Percentiles rank a stretch among this genome's conserved stretches.
These are phyloP conservation scores for Pelmatolapia mariae DNA, from an alignment of 2,113 vertebrate genomes.

Conservation along the genomic window DNA sequence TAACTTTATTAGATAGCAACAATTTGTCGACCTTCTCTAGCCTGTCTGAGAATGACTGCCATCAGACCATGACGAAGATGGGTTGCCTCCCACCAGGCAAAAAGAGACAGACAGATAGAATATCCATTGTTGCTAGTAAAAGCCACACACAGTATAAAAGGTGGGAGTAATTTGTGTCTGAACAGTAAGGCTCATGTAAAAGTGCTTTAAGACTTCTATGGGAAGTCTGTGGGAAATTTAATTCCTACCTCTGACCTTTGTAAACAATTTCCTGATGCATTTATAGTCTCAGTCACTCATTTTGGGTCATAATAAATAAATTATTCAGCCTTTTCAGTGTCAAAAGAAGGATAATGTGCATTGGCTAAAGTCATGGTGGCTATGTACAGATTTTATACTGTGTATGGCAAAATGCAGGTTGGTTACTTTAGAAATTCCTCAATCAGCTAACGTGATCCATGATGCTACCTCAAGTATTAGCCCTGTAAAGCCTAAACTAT, in stretches of 20 bases:
- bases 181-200: background rate
- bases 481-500: background rate
- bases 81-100: background rate
- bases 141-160: background rate
- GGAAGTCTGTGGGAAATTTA: background rate
- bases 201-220: background rate
- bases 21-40: background rate
- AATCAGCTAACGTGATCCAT: rapidly evolving
- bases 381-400: background rate
- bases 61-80: rapidly evolving
- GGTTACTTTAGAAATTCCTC: background rate
- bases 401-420: background rate
- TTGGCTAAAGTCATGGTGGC: background rate
- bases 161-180: background rate
- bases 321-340: background rate
- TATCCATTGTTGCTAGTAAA: background rate
- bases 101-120: background rate
- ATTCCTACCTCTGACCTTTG: background rate
- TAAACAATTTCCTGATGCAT: background rate
- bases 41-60: background rate
- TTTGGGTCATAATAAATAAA: background rate
- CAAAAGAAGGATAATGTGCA: background rate
- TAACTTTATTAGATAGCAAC: background rate
- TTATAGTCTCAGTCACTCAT: background rate
- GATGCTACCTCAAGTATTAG: background rate